Evolutionary conservation across 2,888 invertebrate species (phyloP).

Genomic region (Drosophila diplacantha): DNA sequence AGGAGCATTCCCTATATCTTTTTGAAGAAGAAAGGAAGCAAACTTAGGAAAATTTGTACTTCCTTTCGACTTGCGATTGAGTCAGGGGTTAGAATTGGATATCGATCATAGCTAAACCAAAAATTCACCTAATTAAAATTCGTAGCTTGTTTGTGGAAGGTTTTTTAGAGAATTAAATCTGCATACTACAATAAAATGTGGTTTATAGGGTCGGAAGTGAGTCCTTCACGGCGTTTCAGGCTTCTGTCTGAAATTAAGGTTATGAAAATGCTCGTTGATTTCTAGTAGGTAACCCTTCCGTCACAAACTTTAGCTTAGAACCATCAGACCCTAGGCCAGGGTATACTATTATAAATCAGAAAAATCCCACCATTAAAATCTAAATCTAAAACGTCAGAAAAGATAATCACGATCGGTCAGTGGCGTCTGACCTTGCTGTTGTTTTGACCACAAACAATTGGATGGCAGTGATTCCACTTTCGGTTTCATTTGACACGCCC

Average conservation of each 20-base stretch:
- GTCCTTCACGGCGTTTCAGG: too few species aligned
- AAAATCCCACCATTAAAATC: constrained; percentile 40
- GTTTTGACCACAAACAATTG: constrained; percentile 48
- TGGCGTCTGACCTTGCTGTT: constrained; percentile 64
- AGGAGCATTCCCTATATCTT: not conserved
- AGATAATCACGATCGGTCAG: constrained; percentile 46
- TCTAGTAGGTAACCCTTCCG: not conserved
- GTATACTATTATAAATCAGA: constrained; percentile 10
- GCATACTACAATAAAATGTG: too few species aligned
- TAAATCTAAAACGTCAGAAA: constrained; percentile 18
- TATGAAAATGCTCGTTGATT: not conserved
- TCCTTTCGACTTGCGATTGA: too few species aligned
- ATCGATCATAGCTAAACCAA: too few species aligned
- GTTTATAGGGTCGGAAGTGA: too few species aligned
- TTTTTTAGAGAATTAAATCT: too few species aligned
- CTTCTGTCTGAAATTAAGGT: too few species aligned
- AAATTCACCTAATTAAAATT: too few species aligned
- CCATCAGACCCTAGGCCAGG: not conserved
- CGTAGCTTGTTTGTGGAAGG: too few species aligned
- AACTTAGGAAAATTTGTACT: too few species aligned
- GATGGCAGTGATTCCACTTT: constrained; percentile 46
- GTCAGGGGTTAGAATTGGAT: too few species aligned
- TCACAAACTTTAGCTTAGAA: not conserved
- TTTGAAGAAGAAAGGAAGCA: not conserved
- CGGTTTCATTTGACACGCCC: constrained; percentile 51